phyloP scores from a whole-genome alignment of 2,888 invertebrate genomes.

The Drosophila robusta region DNA sequence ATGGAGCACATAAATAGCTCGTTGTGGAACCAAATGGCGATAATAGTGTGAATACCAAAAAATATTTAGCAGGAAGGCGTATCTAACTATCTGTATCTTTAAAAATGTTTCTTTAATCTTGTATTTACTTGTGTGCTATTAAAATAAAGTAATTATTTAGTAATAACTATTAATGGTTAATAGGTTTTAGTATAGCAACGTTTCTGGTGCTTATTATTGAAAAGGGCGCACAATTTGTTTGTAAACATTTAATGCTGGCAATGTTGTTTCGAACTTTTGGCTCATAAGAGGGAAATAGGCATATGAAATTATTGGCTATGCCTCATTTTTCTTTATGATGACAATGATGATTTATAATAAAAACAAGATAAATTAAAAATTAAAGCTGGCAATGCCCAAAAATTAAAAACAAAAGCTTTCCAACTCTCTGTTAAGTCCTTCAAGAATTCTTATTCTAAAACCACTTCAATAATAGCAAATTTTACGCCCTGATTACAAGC shows the following conservation, averaged over 20 bases:
- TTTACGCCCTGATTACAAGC: background rate
- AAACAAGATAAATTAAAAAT: no score
- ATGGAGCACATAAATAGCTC: constrained; percentile 73
- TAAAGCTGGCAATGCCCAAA: background rate
- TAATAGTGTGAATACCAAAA: constrained; percentile 47
- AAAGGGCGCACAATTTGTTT: no score
- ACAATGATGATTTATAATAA: no score
- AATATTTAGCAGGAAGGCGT: background rate
- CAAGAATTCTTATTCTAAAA: background rate
- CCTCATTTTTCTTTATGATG: no score
- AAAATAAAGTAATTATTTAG: constrained; percentile 13
- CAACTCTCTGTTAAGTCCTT: background rate
- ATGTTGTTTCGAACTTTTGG: no score
- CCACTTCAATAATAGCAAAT: background rate
- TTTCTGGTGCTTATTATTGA: background rate
- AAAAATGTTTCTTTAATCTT: background rate
- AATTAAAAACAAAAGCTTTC: no score
- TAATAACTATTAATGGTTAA: background rate
- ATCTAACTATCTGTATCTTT: background rate
- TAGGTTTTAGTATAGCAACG: no score
- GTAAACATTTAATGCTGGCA: no score
- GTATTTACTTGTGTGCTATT: background rate
- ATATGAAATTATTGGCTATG: no score
- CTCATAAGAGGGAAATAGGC: no score
- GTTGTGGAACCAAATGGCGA: constrained; percentile 76